Base-by-base conservation (phyloP, 2,888 invertebrate genomes). In the Cyaniris semiargus region DNA sequence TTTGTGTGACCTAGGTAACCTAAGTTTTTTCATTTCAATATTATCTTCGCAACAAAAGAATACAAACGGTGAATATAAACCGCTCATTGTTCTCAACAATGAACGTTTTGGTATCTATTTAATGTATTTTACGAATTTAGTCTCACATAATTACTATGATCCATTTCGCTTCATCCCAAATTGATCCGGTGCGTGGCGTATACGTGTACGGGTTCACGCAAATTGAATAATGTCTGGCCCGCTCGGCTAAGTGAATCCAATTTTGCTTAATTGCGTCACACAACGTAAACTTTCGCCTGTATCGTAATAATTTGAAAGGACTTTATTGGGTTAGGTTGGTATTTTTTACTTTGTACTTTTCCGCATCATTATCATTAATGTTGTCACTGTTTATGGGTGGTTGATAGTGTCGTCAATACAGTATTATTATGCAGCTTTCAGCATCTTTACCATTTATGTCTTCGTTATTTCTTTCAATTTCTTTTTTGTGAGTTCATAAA, bases 141-240 rank as follows among this genome's bases (percentile, higher is more conserved):
- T 66, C 71, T 71, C 71, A n/a, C 38, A 38, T 71, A 71, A 38
- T 71, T 71, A 71, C 71, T n/a, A 71, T 71, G 72, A 74, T 53
- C 74, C 74, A 53, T 53, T 74, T 74, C 53, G 27, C 27, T 48
- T 48, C 10, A 72, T 72, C 79, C 78, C 76, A 76, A 75, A 76
- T 81, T 83, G 83, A 85, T 85, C 84, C 84, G 81, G 80, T 81
- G 79, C 79, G 79, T 82, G 81, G 81, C 82, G 88, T 87, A 86
- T 86, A 83, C 85, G 83, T 83, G 82, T 83, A 84, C 85, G 82
- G 83, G 80, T 82, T 83, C 83, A 83, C 83, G 85, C 85, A 91
- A 91, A 92, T 92, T 91, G 91, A 92, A 91, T 92, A 91, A 93
- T 89, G 86, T 86, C 88, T 80, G 86, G 86, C 86, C 85, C 86